Percentiles rank a stretch among this genome's conserved stretches.
These are phyloP conservation scores for Tortricodes alternella DNA, from an alignment of 2,888 invertebrate genomes.

Conservation along the genomic window DNA sequence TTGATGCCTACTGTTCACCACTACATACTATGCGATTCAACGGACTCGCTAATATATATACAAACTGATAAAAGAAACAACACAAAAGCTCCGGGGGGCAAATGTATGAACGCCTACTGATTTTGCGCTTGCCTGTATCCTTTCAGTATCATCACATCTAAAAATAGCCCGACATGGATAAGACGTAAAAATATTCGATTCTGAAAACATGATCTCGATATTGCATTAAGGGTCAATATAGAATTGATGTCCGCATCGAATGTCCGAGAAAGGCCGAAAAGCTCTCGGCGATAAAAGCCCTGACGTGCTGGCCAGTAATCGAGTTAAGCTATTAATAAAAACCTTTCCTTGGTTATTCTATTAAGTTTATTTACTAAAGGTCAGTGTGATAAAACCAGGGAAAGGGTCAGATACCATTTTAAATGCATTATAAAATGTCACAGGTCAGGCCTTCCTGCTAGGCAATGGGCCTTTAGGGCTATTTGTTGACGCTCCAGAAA, in stretches of 20 bases:
- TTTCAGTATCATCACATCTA: constrained; percentile 8
- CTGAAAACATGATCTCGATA: constrained; percentile 5
- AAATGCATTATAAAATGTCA: too few relatives aligned
- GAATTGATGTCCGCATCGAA: constrained; percentile 4
- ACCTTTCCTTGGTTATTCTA: neutral
- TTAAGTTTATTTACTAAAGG: constrained; percentile 11
- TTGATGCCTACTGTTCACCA: too few relatives aligned
- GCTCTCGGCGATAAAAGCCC: constrained; percentile 16
- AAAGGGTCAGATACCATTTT: too few relatives aligned
- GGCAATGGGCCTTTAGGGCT: too few relatives aligned
- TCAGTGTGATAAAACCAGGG: neutral
- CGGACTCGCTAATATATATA: too few relatives aligned
- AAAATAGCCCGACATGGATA: constrained; percentile 18
- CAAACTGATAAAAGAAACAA: too few relatives aligned
- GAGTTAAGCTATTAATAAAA: constrained; percentile 19
- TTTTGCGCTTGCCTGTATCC: too few relatives aligned
- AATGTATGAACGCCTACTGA: too few relatives aligned
- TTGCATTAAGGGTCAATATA: constrained; percentile 13
- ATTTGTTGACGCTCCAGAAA: too few relatives aligned
- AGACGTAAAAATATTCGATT: constrained; percentile 4
- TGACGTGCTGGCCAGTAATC: constrained; percentile 5
- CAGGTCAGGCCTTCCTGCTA: too few relatives aligned
- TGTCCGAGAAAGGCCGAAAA: constrained; percentile 1
- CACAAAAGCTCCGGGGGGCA: too few relatives aligned
- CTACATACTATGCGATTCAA: too few relatives aligned